These are phyloP conservation scores for Machimus atricapillus DNA, from an alignment of 2,888 invertebrate genomes.

Conservation along the genomic window DNA sequence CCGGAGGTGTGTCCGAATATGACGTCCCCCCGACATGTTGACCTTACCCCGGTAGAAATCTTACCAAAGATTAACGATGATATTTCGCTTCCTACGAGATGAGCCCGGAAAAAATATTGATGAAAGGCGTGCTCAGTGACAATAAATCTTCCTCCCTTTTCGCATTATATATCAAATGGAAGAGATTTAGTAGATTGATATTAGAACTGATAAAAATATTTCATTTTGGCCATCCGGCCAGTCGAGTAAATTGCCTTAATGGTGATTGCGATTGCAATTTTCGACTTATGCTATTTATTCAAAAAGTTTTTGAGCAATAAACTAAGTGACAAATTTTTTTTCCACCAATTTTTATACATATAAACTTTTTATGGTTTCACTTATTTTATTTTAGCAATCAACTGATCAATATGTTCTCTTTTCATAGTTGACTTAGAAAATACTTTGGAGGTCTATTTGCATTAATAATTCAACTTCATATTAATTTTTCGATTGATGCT, in stretches of 20 bases:
- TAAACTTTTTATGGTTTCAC: not conserved
- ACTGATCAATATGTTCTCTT: too few species aligned
- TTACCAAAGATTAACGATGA: constrained; percentile 33
- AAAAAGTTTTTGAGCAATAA: not conserved
- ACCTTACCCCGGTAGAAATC: constrained; percentile 24
- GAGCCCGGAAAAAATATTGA: constrained; percentile 1
- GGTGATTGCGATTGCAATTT: not conserved
- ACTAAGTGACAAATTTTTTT: not conserved
- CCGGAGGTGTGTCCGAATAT: constrained; percentile 23
- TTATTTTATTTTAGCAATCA: too few species aligned
- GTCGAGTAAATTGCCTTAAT: constrained; percentile 1
- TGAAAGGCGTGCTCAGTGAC: constrained; percentile 31
- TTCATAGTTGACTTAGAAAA: not conserved
- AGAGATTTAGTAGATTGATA: constrained; percentile 35
- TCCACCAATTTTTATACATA: not conserved
- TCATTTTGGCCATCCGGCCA: not conserved
- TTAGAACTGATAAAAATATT: constrained; percentile 35
- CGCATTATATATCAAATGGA: constrained; percentile 35
- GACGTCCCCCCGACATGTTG: constrained; percentile 31
- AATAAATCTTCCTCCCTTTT: constrained; percentile 39
- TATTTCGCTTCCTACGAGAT: not conserved
- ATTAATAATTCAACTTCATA: too few species aligned
- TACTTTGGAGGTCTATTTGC: too few species aligned
- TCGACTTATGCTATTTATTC: not conserved
- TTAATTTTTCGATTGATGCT: too few species aligned